These are phyloP conservation scores for Syngnathus floridae DNA, from an alignment of 2,113 vertebrate species.

Conservation along the genomic window DNA sequence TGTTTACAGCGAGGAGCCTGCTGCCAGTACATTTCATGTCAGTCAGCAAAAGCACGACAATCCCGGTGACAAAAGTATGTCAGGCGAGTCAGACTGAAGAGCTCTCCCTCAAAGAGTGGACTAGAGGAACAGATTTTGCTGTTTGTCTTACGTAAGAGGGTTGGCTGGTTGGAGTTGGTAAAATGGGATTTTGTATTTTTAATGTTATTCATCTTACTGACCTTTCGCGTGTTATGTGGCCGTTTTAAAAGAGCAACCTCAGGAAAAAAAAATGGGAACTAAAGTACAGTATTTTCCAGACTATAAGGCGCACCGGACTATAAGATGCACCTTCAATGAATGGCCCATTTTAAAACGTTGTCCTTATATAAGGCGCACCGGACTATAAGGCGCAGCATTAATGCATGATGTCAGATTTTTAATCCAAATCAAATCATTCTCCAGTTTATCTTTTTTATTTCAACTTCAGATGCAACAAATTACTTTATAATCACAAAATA, in stretches of 20 bases:
- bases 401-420: no score
- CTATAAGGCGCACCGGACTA: no score
- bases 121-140: background rate
- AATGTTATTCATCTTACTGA: constrained; percentile 51
- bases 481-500: no score
- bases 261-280: constrained; percentile 23
- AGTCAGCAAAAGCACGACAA: constrained; percentile 50
- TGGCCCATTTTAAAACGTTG: no score
- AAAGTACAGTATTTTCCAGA: constrained; percentile 6
- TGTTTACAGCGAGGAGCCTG: constrained; percentile 27
- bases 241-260: constrained; percentile 59
- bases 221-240: constrained; percentile 51
- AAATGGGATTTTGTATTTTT: constrained; percentile 22
- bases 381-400: no score
- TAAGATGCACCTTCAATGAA: no score
- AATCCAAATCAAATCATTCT: no score
- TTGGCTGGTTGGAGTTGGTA: background rate
- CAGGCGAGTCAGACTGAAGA: constrained; percentile 6
- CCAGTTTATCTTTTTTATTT: no score
- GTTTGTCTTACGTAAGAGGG: constrained; percentile 7
- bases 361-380: no score
- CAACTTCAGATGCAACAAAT: no score
- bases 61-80: constrained; percentile 24
- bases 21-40: constrained; percentile 39
- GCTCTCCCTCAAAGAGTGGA: background rate